Conservation (phyloP, 1,140 invertebrate species). For the Megalonaias nervosa region DNA sequence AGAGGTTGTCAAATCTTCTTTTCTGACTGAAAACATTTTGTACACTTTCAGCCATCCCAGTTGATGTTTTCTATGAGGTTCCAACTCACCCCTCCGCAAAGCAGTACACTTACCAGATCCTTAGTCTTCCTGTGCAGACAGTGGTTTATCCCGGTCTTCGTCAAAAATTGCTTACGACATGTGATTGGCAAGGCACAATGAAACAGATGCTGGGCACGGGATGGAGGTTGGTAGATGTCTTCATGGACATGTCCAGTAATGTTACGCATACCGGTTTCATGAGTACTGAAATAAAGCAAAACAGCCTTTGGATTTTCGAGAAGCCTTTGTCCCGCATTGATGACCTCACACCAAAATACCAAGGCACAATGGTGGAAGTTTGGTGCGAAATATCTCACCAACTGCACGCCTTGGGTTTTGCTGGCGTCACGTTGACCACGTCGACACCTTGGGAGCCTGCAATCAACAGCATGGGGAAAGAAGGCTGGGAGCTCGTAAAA, state of each 20-base stretch:
- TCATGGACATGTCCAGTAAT: slow-evolving; percentile 1
- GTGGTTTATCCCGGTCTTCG: neutral
- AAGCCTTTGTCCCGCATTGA: slow-evolving; percentile 17
- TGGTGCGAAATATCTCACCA: slow-evolving; percentile 6
- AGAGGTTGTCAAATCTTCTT: too few relatives aligned
- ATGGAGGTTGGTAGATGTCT: slow-evolving; percentile 27
- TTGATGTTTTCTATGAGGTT: slow-evolving; percentile 28
- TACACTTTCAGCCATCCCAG: slow-evolving; percentile 13
- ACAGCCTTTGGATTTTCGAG: slow-evolving; percentile 30
- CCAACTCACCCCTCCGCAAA: slow-evolving; percentile 1
- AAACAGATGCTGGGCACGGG: slow-evolving; percentile 19
- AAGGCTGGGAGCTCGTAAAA: slow-evolving; percentile 20
- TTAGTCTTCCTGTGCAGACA: slow-evolving; percentile 4
- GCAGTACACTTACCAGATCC: slow-evolving; percentile 20
- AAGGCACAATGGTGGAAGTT: slow-evolving; percentile 23
- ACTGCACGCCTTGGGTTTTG: slow-evolving; percentile 17
- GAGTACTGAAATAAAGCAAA: neutral
- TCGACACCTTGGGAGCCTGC: slow-evolving; percentile 23
- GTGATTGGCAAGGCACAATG: slow-evolving; percentile 21
- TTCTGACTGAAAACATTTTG: neutral
- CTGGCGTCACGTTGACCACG: slow-evolving; percentile 5
- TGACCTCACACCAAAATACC: slow-evolving; percentile 15
- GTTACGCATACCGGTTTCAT: neutral
- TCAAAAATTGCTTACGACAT: neutral
- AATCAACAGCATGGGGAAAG: slow-evolving; percentile 5